Base-by-base conservation (phyloP, 2,797 vertebrate genomes). In the Falco peregrinus region DNA sequence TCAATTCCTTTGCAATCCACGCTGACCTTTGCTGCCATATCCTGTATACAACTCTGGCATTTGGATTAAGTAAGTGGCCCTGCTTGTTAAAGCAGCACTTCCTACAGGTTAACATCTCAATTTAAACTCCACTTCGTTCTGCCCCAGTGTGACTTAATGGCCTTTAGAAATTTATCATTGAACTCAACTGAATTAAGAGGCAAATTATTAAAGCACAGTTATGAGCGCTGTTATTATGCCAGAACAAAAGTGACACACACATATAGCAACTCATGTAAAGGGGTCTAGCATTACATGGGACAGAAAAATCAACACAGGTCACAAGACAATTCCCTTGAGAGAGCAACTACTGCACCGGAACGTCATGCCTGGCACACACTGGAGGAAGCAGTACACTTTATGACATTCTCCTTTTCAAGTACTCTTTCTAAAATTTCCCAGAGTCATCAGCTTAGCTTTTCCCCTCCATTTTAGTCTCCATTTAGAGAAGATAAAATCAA, bases 341-440 rank as follows among this genome's bases (percentile, higher is more conserved):
- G 47, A n/a, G 13, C 43, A 39, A 1, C 35, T 9, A 3, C 48
- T 51, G 17, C 2, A 21, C 63, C 6, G 1, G 31, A 4, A 14
- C 3, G 3, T 13, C 4, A 9, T 13, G 31, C 28, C 5, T 0
- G 0, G n/a, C 8, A 37, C 54, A 19, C 26, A 2, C 5, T 0
- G 0, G 1, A 50, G 19, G 9, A 8, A 79, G 33, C 39, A 16
- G 28, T 11, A 16, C 48, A 1, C 51, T 50, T 13, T 0, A 11
- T 22, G 56, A 41, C 22, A n/a, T 53, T 63, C 51, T 39, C 33
- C 39, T n/a, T 26, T 54, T 68, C 76, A 12, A 41, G 31, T 5
- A 19, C 37, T 60, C 60, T 26, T 68, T 28, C 57, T 20, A 50
- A 47, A 59, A 68, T 63, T 53, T 76, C 67, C 60, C 68, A 41